phyloP scores from a whole-genome alignment of 2,888 invertebrate species.

The Thysanoteuthis rhombus region DNA sequence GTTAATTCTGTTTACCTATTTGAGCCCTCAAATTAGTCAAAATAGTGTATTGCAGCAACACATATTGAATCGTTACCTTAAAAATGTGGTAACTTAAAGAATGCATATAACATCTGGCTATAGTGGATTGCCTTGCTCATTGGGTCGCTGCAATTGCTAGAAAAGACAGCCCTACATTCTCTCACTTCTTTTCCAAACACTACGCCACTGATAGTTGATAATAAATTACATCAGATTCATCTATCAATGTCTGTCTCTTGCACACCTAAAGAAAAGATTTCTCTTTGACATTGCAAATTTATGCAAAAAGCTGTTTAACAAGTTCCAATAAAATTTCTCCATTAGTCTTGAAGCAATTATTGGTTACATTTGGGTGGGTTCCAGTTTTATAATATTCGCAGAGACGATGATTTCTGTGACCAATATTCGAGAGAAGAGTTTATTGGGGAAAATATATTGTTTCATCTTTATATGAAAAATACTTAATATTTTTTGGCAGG shows the following conservation, averaged over 20 bases:
- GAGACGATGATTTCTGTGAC: background rate
- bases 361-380: background rate
- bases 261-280: background rate
- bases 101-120: too few species aligned
- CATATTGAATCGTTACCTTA: too few species aligned
- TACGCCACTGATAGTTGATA: too few species aligned
- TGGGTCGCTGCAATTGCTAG: too few species aligned
- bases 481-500: background rate
- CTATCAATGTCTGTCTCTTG: background rate
- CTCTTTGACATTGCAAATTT: background rate
- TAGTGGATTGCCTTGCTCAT: too few species aligned
- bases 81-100: too few species aligned
- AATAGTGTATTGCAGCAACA: too few species aligned
- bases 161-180: too few species aligned
- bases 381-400: background rate
- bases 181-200: too few species aligned
- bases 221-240: background rate
- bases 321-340: background rate
- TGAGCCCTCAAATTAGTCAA: too few species aligned
- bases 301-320: background rate
- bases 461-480: background rate
- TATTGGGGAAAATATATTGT: background rate
- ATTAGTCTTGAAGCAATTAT: constrained; percentile 12
- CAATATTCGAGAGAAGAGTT: background rate
- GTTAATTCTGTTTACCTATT: too few species aligned